Evolutionary conservation across 2,113 vertebrate species (phyloP), one percentile per base, ranked within the genome.

Genomic region (Xiphophorus maculatus): DNA sequence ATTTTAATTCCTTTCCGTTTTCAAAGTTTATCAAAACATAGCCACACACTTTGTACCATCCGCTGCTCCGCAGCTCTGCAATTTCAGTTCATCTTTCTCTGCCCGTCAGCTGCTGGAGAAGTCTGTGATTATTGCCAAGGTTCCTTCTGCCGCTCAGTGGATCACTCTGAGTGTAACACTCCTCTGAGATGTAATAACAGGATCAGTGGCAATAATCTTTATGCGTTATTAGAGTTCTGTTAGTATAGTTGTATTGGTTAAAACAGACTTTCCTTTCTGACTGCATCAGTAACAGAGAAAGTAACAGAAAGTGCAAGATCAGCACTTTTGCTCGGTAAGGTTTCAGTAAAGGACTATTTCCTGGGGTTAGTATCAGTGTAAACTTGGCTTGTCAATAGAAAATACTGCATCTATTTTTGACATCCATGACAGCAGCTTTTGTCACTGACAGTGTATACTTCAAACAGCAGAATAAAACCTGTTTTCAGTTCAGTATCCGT

Each of bases 381-480:
- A 63, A 44, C 15, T 63, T 40, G 0, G 1, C 35, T 19, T 0
- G 44, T 58, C 76, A 12, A 32, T 15, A 25, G 42, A 37, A 25
- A 29, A 54, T 27, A 11, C 13, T 58, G n/a, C 3, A 65, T 60
- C 15, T 25, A 13, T 79, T 54, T 62, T 44, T 35, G 32, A 68
- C 29, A 80, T 40, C n/a, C 40, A 58, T 54, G 10, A 64, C 11
- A 37, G 63, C 5, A 51, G 30, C 22, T 33, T 7, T 67, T 63
- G 54, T 66, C 28, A 15, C 25, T 13, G 65, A 68, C 63, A 71
- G 44, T 30, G 35, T 51, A 17, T 70, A 60, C 33, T 27, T 22
- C 1, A 35, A 65, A 69, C 78, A 85, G 63, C 66, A 82, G 76
- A 80, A 4, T 3, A 71, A 69, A 64, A 3, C 69, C 54, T 32